A percentile compares a stretch with the other conserved stretches of the same genome.
phyloP scores from a whole-genome alignment of 2,888 invertebrate species.

The Pilophorus perplexus region DNA sequence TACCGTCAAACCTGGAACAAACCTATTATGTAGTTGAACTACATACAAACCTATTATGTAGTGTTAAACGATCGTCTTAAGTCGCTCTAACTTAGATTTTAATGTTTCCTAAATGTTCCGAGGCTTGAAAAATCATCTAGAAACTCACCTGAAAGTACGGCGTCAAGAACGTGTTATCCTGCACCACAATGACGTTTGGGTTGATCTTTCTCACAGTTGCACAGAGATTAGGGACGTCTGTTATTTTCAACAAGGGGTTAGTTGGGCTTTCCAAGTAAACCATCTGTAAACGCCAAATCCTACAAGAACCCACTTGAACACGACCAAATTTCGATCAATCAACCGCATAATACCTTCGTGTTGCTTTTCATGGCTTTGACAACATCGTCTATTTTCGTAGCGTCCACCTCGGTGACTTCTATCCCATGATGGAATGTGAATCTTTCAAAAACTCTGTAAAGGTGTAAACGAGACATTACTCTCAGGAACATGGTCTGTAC shows the following conservation, averaged over 20 bases:
- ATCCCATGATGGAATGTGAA: slow-evolving; percentile 68
- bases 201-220: slow-evolving; percentile 58
- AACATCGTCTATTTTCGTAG: slow-evolving; percentile 65
- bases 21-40: no score
- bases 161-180: slow-evolving; percentile 95
- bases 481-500: no score
- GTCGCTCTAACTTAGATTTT: no score
- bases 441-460: slow-evolving; percentile 55
- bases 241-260: slow-evolving; percentile 89
- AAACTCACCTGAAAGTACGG: slow-evolving; percentile 73
- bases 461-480: no score
- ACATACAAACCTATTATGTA: no score
- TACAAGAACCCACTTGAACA: no score
- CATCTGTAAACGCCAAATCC: no score
- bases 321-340: no score
- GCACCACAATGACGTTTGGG: slow-evolving; percentile 66
- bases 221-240: slow-evolving; percentile 73
- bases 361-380: slow-evolving; percentile 70
- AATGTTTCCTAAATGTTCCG: no score
- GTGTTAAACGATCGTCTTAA: no score
- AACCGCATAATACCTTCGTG: slow-evolving; percentile 86
- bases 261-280: slow-evolving; percentile 96
- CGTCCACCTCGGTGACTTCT: slow-evolving; percentile 73
- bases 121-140: no score
- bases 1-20: no score